Conservation (phyloP, 1,140 invertebrate species). For the Pseudomyrmex concolor region DNA sequence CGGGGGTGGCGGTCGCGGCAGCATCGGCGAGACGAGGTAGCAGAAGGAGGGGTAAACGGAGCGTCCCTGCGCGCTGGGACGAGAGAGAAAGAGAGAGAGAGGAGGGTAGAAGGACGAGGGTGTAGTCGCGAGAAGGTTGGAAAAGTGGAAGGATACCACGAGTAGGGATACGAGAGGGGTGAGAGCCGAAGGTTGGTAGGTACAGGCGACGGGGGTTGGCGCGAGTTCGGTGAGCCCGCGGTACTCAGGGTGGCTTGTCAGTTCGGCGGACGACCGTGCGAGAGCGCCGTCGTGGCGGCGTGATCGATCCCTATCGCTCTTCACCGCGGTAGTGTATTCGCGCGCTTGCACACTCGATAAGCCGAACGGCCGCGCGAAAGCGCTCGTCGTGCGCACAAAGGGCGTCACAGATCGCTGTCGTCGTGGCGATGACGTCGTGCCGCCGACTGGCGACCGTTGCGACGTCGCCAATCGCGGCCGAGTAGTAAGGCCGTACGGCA, state of each 20-base stretch:
- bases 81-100: background rate
- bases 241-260: slow-evolving; percentile 56
- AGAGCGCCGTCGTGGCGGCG: slow-evolving; percentile 55
- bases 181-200: background rate
- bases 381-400: slow-evolving; percentile 42
- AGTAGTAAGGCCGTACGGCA: slow-evolving; percentile 22
- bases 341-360: slow-evolving; percentile 44
- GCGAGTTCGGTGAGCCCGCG: slow-evolving; percentile 55
- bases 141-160: slow-evolving; percentile 16
- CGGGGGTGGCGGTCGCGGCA: slow-evolving; percentile 8
- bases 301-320: slow-evolving; percentile 56
- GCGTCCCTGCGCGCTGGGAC: slow-evolving; percentile 18
- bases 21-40: background rate
- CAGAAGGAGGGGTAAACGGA: slow-evolving; percentile 9
- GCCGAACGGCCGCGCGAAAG: slow-evolving; percentile 34
- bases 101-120: slow-evolving; percentile 8
- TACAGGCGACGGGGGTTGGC: slow-evolving; percentile 8
- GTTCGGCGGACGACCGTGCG: slow-evolving; percentile 58
- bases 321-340: slow-evolving; percentile 39
- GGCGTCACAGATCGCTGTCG: slow-evolving; percentile 51
- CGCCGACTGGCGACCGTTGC: slow-evolving; percentile 1
- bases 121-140: slow-evolving; percentile 37
- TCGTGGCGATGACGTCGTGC: slow-evolving; percentile 53
- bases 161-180: background rate
- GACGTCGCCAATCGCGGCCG: slow-evolving; percentile 22